These are phyloP conservation scores for Diadophis punctatus DNA, from an alignment of 2,113 vertebrate species.

Conservation along the genomic window DNA sequence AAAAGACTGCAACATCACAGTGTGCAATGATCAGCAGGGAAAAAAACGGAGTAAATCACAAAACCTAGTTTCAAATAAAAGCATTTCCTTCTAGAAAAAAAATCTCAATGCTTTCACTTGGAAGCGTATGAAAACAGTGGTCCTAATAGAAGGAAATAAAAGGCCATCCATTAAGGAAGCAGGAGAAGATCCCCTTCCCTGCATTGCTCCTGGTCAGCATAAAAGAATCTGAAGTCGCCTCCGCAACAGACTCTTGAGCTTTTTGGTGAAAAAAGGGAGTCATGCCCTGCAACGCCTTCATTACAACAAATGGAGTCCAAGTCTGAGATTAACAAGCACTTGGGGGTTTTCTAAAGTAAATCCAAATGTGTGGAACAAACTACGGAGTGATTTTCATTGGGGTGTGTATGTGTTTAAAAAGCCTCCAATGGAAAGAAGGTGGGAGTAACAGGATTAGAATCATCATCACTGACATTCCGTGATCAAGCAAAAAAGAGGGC, in stretches of 20 bases:
- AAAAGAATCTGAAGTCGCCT: neutral
- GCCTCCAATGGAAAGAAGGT: neutral
- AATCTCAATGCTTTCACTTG: neutral
- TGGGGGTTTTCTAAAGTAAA: neutral
- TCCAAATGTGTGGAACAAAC: neutral
- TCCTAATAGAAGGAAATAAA: neutral
- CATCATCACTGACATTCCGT: neutral
- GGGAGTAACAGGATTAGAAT: neutral
- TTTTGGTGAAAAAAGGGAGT: neutral
- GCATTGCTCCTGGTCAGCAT: neutral
- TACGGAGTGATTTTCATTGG: neutral
- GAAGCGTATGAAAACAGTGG: neutral
- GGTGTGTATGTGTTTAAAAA: neutral
- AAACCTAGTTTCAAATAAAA: conserved; percentile 3
- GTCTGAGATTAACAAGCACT: neutral
- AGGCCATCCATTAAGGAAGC: neutral
- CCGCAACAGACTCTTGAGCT: neutral
- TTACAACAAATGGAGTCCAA: neutral
- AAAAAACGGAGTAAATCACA: neutral
- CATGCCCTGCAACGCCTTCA: neutral
- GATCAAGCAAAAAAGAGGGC: neutral
- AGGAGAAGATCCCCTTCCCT: neutral
- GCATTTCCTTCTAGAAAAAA: neutral
- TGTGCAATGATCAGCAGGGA: conserved; percentile 13
- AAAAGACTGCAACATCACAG: neutral